Evolutionary conservation across 30 jellyfish, hydroid and myxozoan genomes (phyloP), one percentile per base, ranked within the genome.

Genomic region (Aurelia sp.): DNA sequence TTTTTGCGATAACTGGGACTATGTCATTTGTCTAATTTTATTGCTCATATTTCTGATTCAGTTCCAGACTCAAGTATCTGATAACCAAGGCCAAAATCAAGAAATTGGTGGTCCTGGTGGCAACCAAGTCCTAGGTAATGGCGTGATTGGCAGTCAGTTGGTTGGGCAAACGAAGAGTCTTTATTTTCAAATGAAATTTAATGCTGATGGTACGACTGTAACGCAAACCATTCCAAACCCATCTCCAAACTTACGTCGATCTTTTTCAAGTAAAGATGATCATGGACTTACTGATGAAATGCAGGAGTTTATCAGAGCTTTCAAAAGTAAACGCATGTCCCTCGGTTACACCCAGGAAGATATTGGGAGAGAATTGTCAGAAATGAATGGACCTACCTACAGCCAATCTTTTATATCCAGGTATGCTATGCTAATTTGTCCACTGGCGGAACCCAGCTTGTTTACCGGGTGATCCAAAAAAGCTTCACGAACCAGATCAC

Each of bases 301-400:
- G 97, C 97, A 84, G 58, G 96, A 90, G 17, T 95, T 95, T 82
- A 95, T 95, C 62, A 91, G 74, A 51, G 93, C 73, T 38, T 95
- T 95, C 82, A 95, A 95, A 81, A 76, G 88, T 31, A 78, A 97
- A 58, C 48, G 99, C 24, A 96, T 95, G 91, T 52, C 95, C 20
- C 84, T 95, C 10, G 99, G 99, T 11, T 89, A 90, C 86, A 95
- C 97, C 3, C 99, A 95, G 62, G 99, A 95, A 52, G 99, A 95
- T 82, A 97, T 95, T 57, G 99, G 99, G 27, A 74, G 93, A 63
- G 99, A 95, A 83, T 68, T 95, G 27, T 95, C 99, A 10, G 99
- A 91, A 59, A 91, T 95, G 90, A 95, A 95, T 63, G 99, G 99
- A 13, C 99, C 99, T 16, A 72, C 99, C 5, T 95, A 95, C 92